A percentile compares a stretch with the other conserved stretches of the same genome.
phyloP scores from a whole-genome alignment of 2,113 vertebrate species.

The Xenotilapia longispinis region DNA sequence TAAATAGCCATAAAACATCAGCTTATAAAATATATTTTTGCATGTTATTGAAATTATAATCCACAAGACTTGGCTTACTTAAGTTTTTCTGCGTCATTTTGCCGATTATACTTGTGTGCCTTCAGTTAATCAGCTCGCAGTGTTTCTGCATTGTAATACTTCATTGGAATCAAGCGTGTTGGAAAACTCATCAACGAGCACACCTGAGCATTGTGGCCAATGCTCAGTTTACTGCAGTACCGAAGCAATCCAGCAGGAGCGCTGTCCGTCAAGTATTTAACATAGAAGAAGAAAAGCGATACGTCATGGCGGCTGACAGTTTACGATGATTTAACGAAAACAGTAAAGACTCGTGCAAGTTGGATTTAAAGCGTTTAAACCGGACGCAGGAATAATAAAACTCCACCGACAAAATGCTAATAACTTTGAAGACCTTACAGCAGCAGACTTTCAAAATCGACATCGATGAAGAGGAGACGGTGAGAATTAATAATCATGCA shows the following conservation, averaged over 20 bases:
- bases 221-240: not conserved
- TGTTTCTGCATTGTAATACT: not conserved
- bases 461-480: conserved; percentile 84
- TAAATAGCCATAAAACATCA: not conserved
- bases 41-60: not conserved
- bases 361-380: not conserved
- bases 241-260: not conserved
- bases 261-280: not conserved
- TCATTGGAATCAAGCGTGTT: not conserved
- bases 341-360: conserved; percentile 43
- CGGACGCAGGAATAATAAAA: not conserved
- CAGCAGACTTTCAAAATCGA: conserved; percentile 93
- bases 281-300: conserved; percentile 49
- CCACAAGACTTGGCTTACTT: not conserved
- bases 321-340: conserved; percentile 72
- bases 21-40: not conserved
- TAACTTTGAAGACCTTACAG: conserved; percentile 91
- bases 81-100: not conserved
- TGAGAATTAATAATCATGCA: conserved; percentile 14
- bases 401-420: conserved; percentile 77
- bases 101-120: not conserved
- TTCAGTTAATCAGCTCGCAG: not conserved
- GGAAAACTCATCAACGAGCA: not conserved
- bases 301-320: conserved; percentile 72
- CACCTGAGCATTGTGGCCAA: not conserved